Percentiles rank a stretch among this genome's conserved stretches.
phyloP scores from a whole-genome alignment of 2,888 invertebrate species.

The Seira ritae region DNA sequence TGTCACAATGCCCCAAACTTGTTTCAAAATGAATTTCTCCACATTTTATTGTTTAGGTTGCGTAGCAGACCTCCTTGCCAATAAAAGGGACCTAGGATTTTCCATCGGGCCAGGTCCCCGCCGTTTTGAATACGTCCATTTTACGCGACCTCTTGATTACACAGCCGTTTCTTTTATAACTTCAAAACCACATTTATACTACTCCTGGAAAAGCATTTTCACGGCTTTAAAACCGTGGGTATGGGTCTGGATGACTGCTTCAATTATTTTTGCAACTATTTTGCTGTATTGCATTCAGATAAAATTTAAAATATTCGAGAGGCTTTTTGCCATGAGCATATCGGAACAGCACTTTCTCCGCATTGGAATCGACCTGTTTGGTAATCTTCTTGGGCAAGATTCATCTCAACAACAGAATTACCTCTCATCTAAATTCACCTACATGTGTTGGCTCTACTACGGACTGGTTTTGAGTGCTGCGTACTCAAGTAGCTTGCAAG shows the following conservation, averaged over 20 bases:
- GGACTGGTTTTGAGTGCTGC: slow-evolving; percentile 10
- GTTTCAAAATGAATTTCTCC: neutral
- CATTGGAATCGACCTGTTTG: slow-evolving; percentile 10
- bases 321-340: neutral
- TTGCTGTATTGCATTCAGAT: neutral
- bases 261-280: neutral
- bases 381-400: slow-evolving; percentile 6
- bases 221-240: neutral
- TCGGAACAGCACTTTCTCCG: neutral
- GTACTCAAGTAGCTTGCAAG: slow-evolving; percentile 17
- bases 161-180: neutral
- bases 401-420: neutral
- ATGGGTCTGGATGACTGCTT: neutral
- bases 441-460: slow-evolving; percentile 18
- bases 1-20: too few species aligned
- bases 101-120: neutral
- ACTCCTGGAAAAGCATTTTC: slow-evolving; percentile 21
- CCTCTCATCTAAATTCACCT: neutral
- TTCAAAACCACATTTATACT: neutral
- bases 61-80: neutral
- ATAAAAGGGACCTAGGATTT: neutral
- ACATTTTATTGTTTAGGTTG: slow-evolving; percentile 11
- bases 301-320: neutral
- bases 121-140: neutral
- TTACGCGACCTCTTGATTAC: neutral